Percentiles rank a stretch among this genome's conserved stretches.
These are phyloP conservation scores for Phengaris arion DNA, from an alignment of 2,888 invertebrate species.

Conservation along the genomic window DNA sequence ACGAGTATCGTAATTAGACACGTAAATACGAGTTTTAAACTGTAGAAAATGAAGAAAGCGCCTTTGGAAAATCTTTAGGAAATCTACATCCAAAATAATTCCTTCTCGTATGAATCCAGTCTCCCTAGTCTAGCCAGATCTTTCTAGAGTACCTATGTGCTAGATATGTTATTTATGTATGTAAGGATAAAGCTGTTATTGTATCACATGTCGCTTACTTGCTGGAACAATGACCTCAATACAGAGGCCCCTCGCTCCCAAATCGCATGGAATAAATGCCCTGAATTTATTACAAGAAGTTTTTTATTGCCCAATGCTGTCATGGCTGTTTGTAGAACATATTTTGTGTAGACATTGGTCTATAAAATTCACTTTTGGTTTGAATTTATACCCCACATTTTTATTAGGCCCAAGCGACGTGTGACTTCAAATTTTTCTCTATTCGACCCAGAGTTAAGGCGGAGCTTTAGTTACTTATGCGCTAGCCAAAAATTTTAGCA, in stretches of 20 bases:
- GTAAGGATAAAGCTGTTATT: constrained; percentile 50
- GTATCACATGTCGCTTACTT: constrained; percentile 52
- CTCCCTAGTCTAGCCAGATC: neutral
- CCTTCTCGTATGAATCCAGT: neutral
- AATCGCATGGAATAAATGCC: constrained; percentile 21
- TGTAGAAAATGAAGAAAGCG: too few species aligned
- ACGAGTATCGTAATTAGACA: too few species aligned
- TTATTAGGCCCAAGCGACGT: neutral
- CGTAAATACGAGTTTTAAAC: too few species aligned
- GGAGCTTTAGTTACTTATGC: neutral
- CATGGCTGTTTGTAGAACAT: constrained; percentile 9
- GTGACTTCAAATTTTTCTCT: neutral
- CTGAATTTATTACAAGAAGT: constrained; percentile 22
- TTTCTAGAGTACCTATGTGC: neutral
- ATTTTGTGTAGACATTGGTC: neutral
- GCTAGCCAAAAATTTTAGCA: neutral
- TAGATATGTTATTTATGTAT: neutral
- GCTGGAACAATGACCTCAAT: constrained; percentile 69
- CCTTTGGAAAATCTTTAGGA: too few species aligned
- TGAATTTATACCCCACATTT: neutral
- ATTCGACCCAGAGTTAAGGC: too few species aligned
- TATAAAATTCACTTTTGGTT: neutral
- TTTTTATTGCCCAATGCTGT: constrained; percentile 17
- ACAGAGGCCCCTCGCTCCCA: constrained; percentile 52
- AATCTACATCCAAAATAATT: too few species aligned